Conservation (phyloP, 2,797 vertebrate genomes). For the Urocyon cinereoargenteus region DNA sequence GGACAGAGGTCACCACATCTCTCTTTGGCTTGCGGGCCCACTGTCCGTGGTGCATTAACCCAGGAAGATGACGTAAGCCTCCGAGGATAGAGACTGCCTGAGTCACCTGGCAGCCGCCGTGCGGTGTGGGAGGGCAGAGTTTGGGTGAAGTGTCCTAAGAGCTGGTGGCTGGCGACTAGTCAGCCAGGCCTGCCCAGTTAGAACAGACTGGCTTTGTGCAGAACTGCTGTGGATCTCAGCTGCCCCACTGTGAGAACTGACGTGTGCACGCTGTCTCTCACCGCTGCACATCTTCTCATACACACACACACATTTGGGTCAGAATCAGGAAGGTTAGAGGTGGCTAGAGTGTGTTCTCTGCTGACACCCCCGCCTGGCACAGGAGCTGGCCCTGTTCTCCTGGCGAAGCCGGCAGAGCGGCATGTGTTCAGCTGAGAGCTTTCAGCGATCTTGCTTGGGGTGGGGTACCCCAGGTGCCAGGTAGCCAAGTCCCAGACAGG, state of each 20-base stretch:
- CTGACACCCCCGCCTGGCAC: neutral
- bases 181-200: neutral
- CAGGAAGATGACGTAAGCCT: neutral
- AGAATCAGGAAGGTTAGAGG: neutral
- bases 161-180: accelerated
- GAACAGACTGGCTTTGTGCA: neutral
- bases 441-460: neutral
- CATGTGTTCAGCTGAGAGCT: neutral
- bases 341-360: neutral
- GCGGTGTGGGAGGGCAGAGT: neutral
- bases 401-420: neutral
- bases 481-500: neutral
- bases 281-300: neutral
- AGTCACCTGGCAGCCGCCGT: neutral
- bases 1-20: neutral
- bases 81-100: neutral
- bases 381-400: neutral
- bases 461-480: neutral
- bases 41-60: neutral
- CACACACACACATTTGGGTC: neutral
- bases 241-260: neutral
- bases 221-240: neutral
- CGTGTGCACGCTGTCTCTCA: too few species aligned
- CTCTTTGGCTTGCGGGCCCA: neutral
- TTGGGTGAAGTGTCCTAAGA: neutral